Evolutionary conservation across 2,797 vertebrate species (phyloP).

Genomic region (Pseudopleuronectes americanus): DNA sequence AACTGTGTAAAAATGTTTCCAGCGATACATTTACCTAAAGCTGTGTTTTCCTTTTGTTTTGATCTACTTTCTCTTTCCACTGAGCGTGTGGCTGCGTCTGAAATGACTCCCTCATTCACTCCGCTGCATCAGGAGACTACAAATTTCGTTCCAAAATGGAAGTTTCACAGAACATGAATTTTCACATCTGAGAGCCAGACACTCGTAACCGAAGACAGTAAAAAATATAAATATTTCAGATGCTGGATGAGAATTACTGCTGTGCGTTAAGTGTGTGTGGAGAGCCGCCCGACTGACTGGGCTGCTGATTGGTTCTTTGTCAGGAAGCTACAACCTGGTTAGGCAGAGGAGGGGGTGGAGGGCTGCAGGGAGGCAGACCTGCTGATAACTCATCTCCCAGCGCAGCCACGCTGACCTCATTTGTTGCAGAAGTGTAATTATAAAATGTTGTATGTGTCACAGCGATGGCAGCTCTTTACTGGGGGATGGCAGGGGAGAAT

Average conservation of each 20-base stretch:
- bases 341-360: conserved; percentile 27
- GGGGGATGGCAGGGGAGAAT: conserved; percentile 9
- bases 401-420: conserved; percentile 47
- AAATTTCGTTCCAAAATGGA: neutral
- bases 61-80: neutral
- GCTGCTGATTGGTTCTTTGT: conserved; percentile 34
- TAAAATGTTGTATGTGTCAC: conserved; percentile 58
- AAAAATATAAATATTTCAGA: conserved; percentile 11
- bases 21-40: neutral
- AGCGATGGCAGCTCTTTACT: conserved; percentile 28
- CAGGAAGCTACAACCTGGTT: conserved; percentile 36
- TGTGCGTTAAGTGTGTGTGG: conserved; percentile 14
- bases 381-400: conserved; percentile 35
- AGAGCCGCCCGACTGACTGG: conserved; percentile 33
- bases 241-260: conserved; percentile 26
- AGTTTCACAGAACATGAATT: conserved; percentile 7
- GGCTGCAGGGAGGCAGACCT: conserved; percentile 20
- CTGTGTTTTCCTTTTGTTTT: neutral
- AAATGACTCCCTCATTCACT: conserved; percentile 2
- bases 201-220: neutral
- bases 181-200: conserved; percentile 10
- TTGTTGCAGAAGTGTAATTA: conserved; percentile 59
- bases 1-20: neutral
- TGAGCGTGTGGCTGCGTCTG: neutral
- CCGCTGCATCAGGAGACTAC: neutral